phyloP scores from a whole-genome alignment of 1,140 invertebrate species.

The Tetraneura akinire region DNA sequence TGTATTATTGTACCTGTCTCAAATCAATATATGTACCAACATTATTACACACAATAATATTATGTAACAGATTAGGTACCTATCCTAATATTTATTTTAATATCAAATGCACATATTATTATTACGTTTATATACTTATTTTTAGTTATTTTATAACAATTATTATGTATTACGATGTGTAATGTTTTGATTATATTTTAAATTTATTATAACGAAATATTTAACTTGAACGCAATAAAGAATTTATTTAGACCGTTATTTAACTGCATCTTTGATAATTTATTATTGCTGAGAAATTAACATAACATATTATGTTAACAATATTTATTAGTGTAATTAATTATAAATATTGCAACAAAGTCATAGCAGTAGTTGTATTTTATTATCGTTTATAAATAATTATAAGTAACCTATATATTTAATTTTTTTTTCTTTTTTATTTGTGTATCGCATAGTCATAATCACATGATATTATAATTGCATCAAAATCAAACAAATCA shows the following conservation, averaged over 20 bases:
- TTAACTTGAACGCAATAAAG: background rate
- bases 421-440: background rate
- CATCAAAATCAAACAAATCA: too few relatives aligned
- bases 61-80: too few relatives aligned
- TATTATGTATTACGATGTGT: background rate
- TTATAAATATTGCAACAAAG: background rate
- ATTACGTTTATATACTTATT: too few relatives aligned
- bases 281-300: background rate
- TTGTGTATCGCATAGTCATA: background rate
- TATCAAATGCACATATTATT: too few relatives aligned
- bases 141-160: background rate
- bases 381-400: background rate
- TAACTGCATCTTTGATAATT: background rate
- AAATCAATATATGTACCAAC: too few relatives aligned
- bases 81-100: too few relatives aligned
- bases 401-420: slow-evolving; percentile 2
- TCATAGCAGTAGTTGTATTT: background rate
- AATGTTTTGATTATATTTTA: background rate
- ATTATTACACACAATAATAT: too few relatives aligned
- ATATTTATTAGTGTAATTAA: slow-evolving; percentile 19
- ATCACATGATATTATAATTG: too few relatives aligned
- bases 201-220: slow-evolving; percentile 12
- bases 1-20: too few relatives aligned
- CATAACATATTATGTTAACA: background rate
- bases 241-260: background rate